Evolutionary conservation across 1,140 invertebrate species (phyloP).

Genomic region (Drosophila paulistorum): DNA sequence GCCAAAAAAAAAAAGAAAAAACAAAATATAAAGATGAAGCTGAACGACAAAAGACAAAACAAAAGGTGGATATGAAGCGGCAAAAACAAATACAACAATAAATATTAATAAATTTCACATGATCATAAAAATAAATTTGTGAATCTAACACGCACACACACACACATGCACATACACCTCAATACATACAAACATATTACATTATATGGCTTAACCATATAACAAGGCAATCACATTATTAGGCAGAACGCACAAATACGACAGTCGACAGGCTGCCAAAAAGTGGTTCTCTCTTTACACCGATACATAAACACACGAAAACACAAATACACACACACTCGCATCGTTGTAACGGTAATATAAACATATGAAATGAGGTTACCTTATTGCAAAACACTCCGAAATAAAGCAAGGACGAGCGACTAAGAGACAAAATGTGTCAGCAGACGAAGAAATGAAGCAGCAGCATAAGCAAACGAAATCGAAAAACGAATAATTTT

Average conservation of each 20-base stretch:
- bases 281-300: conserved; percentile 33
- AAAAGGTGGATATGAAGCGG: conserved; percentile 38
- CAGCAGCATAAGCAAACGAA: conserved; percentile 41
- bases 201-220: conserved; percentile 81
- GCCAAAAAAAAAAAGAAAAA: conserved; percentile 29
- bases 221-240: conserved; percentile 81
- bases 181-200: conserved; percentile 63
- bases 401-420: conserved; percentile 18
- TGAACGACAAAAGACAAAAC: conserved; percentile 13
- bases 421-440: not conserved
- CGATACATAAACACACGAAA: not conserved
- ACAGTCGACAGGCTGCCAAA: conserved; percentile 25
- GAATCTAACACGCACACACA: conserved; percentile 66
- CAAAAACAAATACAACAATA: conserved; percentile 70
- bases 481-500: conserved; percentile 74
- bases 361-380: conserved; percentile 81
- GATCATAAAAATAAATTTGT: conserved; percentile 82
- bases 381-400: conserved; percentile 66
- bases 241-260: conserved; percentile 59
- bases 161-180: conserved; percentile 29
- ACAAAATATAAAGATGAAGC: conserved; percentile 26
- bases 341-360: conserved; percentile 64
- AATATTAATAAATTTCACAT: conserved; percentile 82
- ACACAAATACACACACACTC: conserved; percentile 19
- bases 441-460: not conserved